Evolutionary conservation across 2,888 invertebrate species (phyloP).

Genomic region (Drosophila cyrtoloma): DNA sequence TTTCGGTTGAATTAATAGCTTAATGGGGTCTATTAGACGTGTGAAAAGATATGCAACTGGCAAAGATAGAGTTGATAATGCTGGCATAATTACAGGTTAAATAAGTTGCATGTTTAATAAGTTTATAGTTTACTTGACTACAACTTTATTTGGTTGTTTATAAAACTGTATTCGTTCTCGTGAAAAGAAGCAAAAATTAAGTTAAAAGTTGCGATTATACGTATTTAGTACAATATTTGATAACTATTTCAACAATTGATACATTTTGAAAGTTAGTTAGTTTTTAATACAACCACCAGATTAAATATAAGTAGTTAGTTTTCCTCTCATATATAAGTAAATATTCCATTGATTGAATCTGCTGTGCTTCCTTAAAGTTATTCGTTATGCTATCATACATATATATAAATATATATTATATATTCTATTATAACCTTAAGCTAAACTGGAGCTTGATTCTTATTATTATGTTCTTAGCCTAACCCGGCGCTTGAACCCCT

Average conservation of each 20-base stretch:
- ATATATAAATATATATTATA: neutral
- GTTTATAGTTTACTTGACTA: neutral
- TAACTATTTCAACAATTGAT: neutral
- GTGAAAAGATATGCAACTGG: conserved; percentile 12
- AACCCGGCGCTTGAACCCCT: neutral
- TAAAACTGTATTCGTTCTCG: neutral
- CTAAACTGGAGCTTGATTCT: neutral
- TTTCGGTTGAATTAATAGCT: conserved; percentile 8
- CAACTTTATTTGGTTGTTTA: neutral
- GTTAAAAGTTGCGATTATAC: neutral
- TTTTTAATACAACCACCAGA: neutral
- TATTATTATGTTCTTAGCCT: too few species aligned
- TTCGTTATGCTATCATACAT: neutral
- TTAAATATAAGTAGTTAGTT: neutral
- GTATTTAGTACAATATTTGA: neutral
- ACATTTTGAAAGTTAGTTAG: neutral
- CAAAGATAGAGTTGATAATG: neutral
- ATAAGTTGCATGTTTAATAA: neutral
- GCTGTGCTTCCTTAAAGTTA: neutral
- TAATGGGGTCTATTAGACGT: conserved; percentile 35
- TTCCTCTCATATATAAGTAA: rapidly evolving
- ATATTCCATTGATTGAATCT: neutral
- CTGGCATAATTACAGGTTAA: neutral
- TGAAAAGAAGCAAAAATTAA: neutral
- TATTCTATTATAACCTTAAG: neutral